Evolutionary conservation across 2,888 invertebrate species (phyloP).

Genomic region (Chloromyia formosa): DNA sequence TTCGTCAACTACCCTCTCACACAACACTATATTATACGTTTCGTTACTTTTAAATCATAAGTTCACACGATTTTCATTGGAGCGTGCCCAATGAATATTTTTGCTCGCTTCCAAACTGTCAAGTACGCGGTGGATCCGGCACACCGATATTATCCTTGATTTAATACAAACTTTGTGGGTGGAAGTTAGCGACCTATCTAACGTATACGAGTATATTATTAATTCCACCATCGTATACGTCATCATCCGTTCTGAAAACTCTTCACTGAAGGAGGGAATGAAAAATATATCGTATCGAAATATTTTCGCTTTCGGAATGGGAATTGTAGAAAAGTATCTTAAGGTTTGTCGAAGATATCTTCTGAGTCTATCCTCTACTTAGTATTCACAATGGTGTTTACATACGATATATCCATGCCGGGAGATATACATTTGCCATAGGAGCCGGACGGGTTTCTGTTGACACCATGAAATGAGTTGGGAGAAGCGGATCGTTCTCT

Average conservation of each 20-base stretch:
- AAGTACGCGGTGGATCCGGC: background rate
- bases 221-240: conserved; percentile 23
- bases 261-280: no score
- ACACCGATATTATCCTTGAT: background rate
- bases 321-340: background rate
- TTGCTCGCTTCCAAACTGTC: background rate
- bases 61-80: background rate
- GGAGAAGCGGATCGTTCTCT: background rate
- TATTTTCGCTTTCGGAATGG: background rate
- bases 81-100: conserved; percentile 1
- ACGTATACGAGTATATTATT: conserved; percentile 5
- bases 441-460: background rate
- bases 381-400: conserved; percentile 10
- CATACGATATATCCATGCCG: conserved; percentile 25
- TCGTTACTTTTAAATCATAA: background rate
- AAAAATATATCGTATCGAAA: background rate
- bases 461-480: background rate
- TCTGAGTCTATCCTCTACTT: background rate
- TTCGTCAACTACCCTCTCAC: no score
- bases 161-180: background rate
- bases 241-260: conserved; percentile 3
- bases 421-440: background rate
- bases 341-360: background rate
- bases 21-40: no score
- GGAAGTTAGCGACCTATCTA: background rate